phyloP scores from a whole-genome alignment of 1,140 invertebrate species.

The Trypoxylus dichotomus region DNA sequence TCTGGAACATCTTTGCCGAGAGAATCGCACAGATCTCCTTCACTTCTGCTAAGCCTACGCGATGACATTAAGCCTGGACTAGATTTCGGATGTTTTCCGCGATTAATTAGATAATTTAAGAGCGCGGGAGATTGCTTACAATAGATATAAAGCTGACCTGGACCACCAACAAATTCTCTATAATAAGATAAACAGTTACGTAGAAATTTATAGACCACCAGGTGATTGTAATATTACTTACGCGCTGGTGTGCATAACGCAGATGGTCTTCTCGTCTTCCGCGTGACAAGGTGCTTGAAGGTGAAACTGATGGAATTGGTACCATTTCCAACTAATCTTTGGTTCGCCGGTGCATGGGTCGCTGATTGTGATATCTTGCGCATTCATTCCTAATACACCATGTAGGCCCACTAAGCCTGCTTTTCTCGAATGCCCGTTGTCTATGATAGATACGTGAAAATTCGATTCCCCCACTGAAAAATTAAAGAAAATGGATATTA shows the following conservation, averaged over 20 bases:
- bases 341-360: constrained; percentile 56
- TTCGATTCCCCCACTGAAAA: constrained; percentile 51
- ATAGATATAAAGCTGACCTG: constrained; percentile 58
- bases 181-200: constrained; percentile 34
- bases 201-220: too few species aligned
- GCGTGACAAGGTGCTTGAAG: constrained; percentile 54
- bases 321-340: constrained; percentile 56
- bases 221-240: too few species aligned
- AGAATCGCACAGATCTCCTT: constrained; percentile 54
- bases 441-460: constrained; percentile 58
- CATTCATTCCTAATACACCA: constrained; percentile 56
- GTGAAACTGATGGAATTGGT: constrained; percentile 58
- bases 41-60: constrained; percentile 56
- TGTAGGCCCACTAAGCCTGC: constrained; percentile 58
- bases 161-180: constrained; percentile 56
- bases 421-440: constrained; percentile 58
- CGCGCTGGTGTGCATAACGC: constrained; percentile 59
- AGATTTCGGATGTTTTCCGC: constrained; percentile 52
- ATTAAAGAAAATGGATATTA: constrained; percentile 25
- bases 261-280: constrained; percentile 59
- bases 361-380: constrained; percentile 55
- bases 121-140: constrained; percentile 55
- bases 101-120: constrained; percentile 54
- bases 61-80: constrained; percentile 38
- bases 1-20: constrained; percentile 35